A percentile compares a stretch with the other conserved stretches of the same genome.
These are phyloP conservation scores for Villa cingulata DNA, from an alignment of 2,888 invertebrate species.

Conservation along the genomic window DNA sequence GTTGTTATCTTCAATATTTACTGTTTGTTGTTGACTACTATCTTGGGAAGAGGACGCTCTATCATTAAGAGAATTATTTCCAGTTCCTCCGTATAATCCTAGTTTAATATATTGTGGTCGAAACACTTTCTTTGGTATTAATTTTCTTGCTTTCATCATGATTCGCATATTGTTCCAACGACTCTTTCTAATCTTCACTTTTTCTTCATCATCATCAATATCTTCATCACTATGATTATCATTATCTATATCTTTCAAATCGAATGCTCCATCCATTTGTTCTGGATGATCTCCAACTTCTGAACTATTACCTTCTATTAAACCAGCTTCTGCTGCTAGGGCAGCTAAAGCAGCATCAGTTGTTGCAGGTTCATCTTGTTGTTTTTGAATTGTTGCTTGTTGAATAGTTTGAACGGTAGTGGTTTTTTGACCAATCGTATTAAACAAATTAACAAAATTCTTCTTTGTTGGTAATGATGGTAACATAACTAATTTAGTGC, in stretches of 20 bases:
- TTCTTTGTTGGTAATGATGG: conserved; percentile 40
- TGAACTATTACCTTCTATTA: conserved; percentile 28
- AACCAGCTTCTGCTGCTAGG: conserved; percentile 46
- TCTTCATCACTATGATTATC: background rate
- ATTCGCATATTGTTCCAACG: background rate
- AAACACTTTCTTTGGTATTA: background rate
- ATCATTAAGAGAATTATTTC: background rate
- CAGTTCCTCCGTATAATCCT: conserved; percentile 19
- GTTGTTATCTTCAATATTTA: too few species aligned
- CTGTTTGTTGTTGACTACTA: background rate
- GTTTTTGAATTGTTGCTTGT: conserved; percentile 36
- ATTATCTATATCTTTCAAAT: background rate
- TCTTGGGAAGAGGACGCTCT: conserved; percentile 5
- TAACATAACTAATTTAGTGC: conserved; percentile 39
- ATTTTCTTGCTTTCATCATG: conserved; percentile 2
- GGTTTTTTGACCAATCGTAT: conserved; percentile 23
- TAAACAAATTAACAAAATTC: conserved; percentile 41
- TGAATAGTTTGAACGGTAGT: conserved; percentile 16
- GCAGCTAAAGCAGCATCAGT: conserved; percentile 49
- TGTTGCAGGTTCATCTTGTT: conserved; percentile 36
- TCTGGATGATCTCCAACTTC: conserved; percentile 26
- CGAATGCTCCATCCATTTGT: conserved; percentile 26
- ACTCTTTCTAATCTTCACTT: conserved; percentile 15
- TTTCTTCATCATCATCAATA: background rate
- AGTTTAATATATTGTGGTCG: conserved; percentile 23